These are phyloP conservation scores for Tuta absoluta DNA, from an alignment of 2,888 invertebrate species.

Conservation along the genomic window DNA sequence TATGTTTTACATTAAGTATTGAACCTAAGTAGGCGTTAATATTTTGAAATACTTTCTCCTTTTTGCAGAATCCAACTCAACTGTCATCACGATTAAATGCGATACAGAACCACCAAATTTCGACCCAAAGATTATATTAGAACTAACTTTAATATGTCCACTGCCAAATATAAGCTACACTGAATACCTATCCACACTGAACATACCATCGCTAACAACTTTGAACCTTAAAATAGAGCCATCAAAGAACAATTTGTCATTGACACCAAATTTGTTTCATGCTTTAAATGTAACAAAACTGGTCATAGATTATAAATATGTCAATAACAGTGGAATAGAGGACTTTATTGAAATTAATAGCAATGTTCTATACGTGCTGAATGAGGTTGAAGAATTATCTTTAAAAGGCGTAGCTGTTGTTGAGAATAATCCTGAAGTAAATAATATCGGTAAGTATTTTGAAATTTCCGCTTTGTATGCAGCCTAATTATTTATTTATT, in stretches of 20 bases:
- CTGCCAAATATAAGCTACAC: not conserved
- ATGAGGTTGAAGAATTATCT: not conserved
- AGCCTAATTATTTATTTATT: too few relatives aligned
- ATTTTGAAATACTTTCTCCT: not conserved
- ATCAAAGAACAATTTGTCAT: not conserved
- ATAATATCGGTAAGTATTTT: not conserved
- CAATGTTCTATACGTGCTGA: constrained; percentile 3
- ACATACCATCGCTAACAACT: not conserved
- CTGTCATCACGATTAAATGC: not conserved
- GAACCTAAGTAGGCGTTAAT: too few relatives aligned
- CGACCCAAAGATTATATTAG: not conserved
- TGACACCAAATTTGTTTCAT: not conserved
- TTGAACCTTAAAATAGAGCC: constrained; percentile 1
- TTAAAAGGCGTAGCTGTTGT: not conserved
- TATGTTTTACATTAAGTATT: too few relatives aligned
- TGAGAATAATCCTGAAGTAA: not conserved
- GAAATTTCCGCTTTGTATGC: too few relatives aligned
- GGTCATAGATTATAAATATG: constrained; percentile 15
- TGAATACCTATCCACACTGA: not conserved
- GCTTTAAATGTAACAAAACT: not conserved
- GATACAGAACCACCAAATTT: not conserved
- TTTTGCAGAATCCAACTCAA: not conserved
- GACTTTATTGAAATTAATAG: constrained; percentile 2
- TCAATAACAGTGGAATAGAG: not conserved
- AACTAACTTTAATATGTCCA: constrained; percentile 1